These are phyloP conservation scores for Machaerirhynchus nigripectus DNA, from an alignment of 2,113 vertebrate species.

Conservation along the genomic window DNA sequence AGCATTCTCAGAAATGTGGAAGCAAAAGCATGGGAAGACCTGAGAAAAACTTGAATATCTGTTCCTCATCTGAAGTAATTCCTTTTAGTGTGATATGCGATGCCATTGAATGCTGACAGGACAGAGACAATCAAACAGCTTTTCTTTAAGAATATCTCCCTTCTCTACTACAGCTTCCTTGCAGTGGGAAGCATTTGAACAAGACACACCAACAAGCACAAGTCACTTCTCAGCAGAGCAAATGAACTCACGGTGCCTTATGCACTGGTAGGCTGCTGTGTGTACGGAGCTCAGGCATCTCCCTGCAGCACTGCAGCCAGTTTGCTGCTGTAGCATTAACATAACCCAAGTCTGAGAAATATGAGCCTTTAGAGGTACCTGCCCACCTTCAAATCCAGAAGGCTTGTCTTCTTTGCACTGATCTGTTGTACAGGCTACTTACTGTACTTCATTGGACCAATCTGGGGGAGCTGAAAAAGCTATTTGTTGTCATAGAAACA, in stretches of 20 bases:
- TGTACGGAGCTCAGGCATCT: background rate
- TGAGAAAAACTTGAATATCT: background rate
- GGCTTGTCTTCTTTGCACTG: background rate
- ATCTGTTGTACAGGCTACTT: background rate
- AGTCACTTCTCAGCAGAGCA: background rate
- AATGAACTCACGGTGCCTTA: background rate
- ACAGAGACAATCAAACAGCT: background rate
- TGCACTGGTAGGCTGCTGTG: background rate
- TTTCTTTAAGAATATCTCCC: background rate
- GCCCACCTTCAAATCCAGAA: background rate
- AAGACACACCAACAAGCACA: background rate
- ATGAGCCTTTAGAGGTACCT: background rate
- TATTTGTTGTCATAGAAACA: conserved; percentile 70
- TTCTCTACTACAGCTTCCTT: background rate
- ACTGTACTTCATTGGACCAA: background rate
- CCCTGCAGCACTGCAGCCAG: background rate
- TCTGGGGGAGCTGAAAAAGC: background rate
- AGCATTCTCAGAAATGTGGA: background rate
- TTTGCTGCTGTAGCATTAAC: background rate
- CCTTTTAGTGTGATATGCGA: background rate
- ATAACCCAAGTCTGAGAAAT: background rate
- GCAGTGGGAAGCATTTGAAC: background rate
- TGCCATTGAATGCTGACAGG: background rate
- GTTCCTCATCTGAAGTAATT: background rate
- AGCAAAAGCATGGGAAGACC: background rate